Evolutionary conservation across 2,888 invertebrate species (phyloP), one percentile per base, ranked within the genome.

Genomic region (Epirrhoe alternata): DNA sequence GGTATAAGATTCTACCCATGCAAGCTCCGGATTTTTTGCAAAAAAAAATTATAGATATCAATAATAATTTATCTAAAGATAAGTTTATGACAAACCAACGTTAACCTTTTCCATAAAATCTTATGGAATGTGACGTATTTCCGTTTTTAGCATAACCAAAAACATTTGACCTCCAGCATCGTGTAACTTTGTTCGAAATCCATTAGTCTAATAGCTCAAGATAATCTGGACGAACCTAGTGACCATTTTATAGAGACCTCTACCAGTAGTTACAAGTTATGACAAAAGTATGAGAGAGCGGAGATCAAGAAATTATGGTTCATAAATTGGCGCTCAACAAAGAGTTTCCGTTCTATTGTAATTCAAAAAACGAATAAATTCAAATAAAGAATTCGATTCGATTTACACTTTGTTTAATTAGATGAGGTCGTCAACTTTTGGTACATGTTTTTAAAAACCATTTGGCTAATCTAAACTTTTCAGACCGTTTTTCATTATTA

Each of bases 351-450:
- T 74, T 80, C 53, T 75, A 77, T 82, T 84, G 83, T 83, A 67
- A 72, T 74, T 78, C 78, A 76, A 73, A 73, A 76, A 75, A 74
- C 70, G 73, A 77, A 78, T 80, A 79, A 79, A 78, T 79, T 79
- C 78, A 75, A 78, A 82, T 80, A 81, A 79, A 77, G 76, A 80
- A 81, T 78, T 80, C 79, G 81, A 81, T 78, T 80, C 79, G 81
- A 81, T 83, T 82, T 82, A 82, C 84, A 84, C 80, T 81, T n/a
- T 78, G 75, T 77, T 81, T 82, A 81, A 84, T 84, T 80, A 81
- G 76, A 80, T 78, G 78, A 68, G 60, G 65, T 75, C n/a, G 35
- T 30, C 8, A 5, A 81, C 79, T 60, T 76, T 79, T 77, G 68
- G 56, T 42, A 53, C 0, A 38, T 1, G 10, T 35, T 35, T 3